A percentile compares a stretch with the other conserved stretches of the same genome.
Conservation (phyloP, 2,888 invertebrate genomes). For the Nomada ferruginata region DNA sequence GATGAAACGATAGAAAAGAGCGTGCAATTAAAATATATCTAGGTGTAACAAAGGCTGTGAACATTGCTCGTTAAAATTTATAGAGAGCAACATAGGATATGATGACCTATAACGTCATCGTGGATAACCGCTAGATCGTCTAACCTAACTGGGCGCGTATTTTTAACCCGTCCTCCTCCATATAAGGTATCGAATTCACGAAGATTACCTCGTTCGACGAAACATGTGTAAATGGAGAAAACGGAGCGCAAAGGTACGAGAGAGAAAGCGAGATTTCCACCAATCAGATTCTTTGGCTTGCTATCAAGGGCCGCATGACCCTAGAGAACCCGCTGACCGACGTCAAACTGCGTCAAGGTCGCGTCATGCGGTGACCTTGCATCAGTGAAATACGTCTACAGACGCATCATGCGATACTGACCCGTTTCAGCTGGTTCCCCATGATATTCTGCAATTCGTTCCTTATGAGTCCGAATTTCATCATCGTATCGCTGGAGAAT, state of each 20-base stretch:
- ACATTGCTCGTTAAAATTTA: not conserved
- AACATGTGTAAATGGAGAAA: conserved; percentile 1
- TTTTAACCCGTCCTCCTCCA: conserved; percentile 35
- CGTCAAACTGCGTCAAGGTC: conserved; percentile 61
- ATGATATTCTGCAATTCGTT: conserved; percentile 99
- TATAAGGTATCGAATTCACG: conserved; percentile 52
- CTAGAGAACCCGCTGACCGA: conserved; percentile 50
- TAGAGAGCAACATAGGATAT: conserved; percentile 12
- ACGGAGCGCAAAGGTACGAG: conserved; percentile 2
- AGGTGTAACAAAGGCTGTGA: not conserved
- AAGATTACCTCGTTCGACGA: conserved; percentile 23
- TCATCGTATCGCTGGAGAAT: conserved; percentile 98
- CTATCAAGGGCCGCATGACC: conserved; percentile 53
- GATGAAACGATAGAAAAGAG: conserved; percentile 15
- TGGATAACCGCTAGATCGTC: conserved; percentile 52
- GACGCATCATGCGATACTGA: conserved; percentile 86
- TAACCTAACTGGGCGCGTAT: conserved; percentile 44
- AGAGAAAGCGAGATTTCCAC: conserved; percentile 46
- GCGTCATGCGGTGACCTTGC: conserved; percentile 59
- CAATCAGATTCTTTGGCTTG: conserved; percentile 2
- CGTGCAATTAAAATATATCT: not conserved
- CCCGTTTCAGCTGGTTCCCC: conserved; percentile 98
- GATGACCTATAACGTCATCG: conserved; percentile 34
- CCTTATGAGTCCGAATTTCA: conserved; percentile 98
- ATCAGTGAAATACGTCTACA: conserved; percentile 35